phyloP scores from a whole-genome alignment of 1,140 invertebrate species.

The Pteromalus puparum region DNA sequence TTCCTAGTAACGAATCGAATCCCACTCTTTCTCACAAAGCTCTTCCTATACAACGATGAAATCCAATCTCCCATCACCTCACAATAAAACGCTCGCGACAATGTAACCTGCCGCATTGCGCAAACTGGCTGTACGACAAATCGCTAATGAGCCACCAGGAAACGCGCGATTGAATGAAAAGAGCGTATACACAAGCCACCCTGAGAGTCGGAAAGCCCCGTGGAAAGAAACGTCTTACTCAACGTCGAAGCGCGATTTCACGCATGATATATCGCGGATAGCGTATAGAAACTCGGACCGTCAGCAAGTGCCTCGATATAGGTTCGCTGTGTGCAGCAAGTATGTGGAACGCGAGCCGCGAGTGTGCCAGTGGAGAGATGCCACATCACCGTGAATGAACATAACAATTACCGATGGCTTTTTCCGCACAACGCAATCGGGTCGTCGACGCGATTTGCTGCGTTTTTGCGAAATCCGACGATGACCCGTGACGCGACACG shows the following conservation, averaged over 20 bases:
- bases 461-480: not conserved
- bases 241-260: constrained; percentile 12
- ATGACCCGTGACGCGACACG: not conserved
- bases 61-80: too few species aligned
- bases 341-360: not conserved
- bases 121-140: not conserved
- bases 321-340: not conserved
- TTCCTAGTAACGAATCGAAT: not conserved
- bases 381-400: not conserved
- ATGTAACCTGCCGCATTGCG: not conserved
- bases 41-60: not conserved
- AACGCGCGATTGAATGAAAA: not conserved
- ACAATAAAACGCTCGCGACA: too few species aligned
- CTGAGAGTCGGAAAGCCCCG: not conserved
- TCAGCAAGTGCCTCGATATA: not conserved
- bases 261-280: constrained; percentile 14
- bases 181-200: not conserved
- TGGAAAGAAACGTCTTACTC: not conserved
- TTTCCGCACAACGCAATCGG: too few species aligned
- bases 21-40: not conserved
- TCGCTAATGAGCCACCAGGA: not conserved
- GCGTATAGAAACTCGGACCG: not conserved
- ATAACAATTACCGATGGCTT: not conserved
- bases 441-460: too few species aligned
- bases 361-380: not conserved